These are phyloP conservation scores for Girardinichthys multiradiatus DNA, from an alignment of 2,113 vertebrate genomes.

Conservation along the genomic window DNA sequence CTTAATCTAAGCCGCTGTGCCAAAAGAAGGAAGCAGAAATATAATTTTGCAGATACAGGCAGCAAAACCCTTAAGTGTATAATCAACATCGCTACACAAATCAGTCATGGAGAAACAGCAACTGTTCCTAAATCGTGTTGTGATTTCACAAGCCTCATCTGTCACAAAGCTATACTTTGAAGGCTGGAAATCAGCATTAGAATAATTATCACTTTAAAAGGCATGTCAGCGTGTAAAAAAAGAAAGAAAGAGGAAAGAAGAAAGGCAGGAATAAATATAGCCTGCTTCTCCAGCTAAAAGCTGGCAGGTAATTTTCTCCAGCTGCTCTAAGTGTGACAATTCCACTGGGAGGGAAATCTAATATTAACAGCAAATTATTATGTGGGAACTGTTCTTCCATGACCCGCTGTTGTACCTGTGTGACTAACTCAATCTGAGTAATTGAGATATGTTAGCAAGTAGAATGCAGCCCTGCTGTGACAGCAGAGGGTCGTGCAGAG, in stretches of 20 bases:
- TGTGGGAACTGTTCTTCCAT: conserved; percentile 75
- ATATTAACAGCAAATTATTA: conserved; percentile 83
- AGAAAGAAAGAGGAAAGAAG: not conserved
- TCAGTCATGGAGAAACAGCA: conserved; percentile 56
- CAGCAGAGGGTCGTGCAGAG: conserved; percentile 67
- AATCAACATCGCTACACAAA: conserved; percentile 59
- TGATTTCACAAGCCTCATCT: conserved; percentile 67
- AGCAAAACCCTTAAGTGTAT: conserved; percentile 44
- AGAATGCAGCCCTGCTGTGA: conserved; percentile 61
- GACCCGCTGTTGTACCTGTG: conserved; percentile 73
- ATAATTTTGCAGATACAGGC: conserved; percentile 58
- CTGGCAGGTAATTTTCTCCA: conserved; percentile 82
- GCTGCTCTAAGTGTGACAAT: conserved; percentile 76
- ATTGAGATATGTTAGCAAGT: conserved; percentile 69
- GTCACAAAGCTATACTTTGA: conserved; percentile 65
- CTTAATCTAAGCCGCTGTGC: conserved; percentile 29
- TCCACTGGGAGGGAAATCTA: conserved; percentile 77
- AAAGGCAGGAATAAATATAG: conserved; percentile 80
- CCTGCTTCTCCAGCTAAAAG: conserved; percentile 68
- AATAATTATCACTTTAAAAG: conserved; percentile 80
- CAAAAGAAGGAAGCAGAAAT: conserved; percentile 40
- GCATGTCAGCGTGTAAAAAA: conserved; percentile 65
- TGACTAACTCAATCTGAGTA: conserved; percentile 76
- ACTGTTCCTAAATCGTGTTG: conserved; percentile 56
- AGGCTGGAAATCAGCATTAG: conserved; percentile 58